Conservation (phyloP, 1,140 invertebrate species). For the Musca domestica region DNA sequence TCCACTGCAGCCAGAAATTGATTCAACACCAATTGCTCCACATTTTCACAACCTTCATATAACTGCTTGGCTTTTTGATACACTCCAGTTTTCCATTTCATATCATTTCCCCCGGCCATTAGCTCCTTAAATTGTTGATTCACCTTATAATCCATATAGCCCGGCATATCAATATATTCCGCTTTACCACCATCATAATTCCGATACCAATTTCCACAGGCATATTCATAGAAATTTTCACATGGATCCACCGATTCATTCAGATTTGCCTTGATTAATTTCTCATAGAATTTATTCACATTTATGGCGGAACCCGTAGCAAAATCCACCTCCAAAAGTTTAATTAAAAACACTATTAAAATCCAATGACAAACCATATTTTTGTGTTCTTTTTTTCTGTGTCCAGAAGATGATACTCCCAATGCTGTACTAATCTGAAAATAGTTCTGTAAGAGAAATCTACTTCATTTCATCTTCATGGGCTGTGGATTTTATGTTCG, state of each 20-base stretch:
- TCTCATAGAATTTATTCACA: no score
- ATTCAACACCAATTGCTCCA: slow-evolving; percentile 29
- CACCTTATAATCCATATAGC: slow-evolving; percentile 37
- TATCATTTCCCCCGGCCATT: not conserved
- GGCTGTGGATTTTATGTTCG: no score
- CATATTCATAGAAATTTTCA: slow-evolving; percentile 39
- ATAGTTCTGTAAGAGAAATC: no score
- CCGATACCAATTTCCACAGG: slow-evolving; percentile 36
- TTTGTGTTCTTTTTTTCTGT: no score
- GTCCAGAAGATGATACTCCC: no score
- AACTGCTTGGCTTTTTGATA: slow-evolving; percentile 28
- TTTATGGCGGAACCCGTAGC: no score
- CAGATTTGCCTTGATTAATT: slow-evolving; percentile 31
- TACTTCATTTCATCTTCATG: no score
- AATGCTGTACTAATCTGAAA: no score
- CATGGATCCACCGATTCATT: slow-evolving; percentile 35
- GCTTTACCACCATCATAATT: slow-evolving; percentile 25
- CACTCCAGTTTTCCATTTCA: slow-evolving; percentile 22
- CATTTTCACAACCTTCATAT: slow-evolving; percentile 30
- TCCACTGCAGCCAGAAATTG: slow-evolving; percentile 28
- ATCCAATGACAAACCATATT: no score
- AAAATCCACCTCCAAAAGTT: no score
- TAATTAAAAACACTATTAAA: no score
- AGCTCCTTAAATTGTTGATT: slow-evolving; percentile 30
- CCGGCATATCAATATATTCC: slow-evolving; percentile 37